Conservation (phyloP, 2,113 vertebrate species). For the Misgurnus anguillicaudatus region DNA sequence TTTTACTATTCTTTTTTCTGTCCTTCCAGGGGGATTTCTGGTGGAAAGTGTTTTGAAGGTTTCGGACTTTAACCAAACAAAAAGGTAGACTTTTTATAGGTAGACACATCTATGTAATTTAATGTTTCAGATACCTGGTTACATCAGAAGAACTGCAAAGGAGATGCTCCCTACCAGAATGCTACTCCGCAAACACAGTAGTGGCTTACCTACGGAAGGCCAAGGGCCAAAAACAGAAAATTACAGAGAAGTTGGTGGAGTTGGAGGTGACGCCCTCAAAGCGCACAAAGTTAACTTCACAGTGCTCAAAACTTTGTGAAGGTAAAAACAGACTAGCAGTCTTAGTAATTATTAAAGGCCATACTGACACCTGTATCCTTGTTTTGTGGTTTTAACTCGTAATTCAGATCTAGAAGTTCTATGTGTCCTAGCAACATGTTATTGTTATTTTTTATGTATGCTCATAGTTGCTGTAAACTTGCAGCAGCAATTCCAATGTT, state of each 20-base stretch:
- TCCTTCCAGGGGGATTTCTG: constrained; percentile 16
- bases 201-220: constrained; percentile 1
- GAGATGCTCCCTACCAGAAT: constrained; percentile 8
- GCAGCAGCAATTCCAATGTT: too few relatives aligned
- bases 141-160: constrained; percentile 12
- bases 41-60: constrained; percentile 19
- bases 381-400: constrained; percentile 12
- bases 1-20: background rate
- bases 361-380: constrained; percentile 13
- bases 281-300: constrained; percentile 16
- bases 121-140: constrained; percentile 10
- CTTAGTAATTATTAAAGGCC: background rate
- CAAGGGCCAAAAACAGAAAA: constrained; percentile 4
- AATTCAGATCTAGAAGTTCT: too few relatives aligned
- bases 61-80: constrained; percentile 9
- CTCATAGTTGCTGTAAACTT: too few relatives aligned
- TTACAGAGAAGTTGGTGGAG: constrained; percentile 4
- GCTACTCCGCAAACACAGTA: constrained; percentile 3
- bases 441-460: too few relatives aligned
- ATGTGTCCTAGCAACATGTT: too few relatives aligned
- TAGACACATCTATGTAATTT: background rate
- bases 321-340: background rate
- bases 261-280: background rate
- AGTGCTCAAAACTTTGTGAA: constrained; percentile 24
- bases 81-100: background rate